Evolutionary conservation across 2,113 vertebrate species (phyloP).

Genomic region (Sturnus vulgaris): DNA sequence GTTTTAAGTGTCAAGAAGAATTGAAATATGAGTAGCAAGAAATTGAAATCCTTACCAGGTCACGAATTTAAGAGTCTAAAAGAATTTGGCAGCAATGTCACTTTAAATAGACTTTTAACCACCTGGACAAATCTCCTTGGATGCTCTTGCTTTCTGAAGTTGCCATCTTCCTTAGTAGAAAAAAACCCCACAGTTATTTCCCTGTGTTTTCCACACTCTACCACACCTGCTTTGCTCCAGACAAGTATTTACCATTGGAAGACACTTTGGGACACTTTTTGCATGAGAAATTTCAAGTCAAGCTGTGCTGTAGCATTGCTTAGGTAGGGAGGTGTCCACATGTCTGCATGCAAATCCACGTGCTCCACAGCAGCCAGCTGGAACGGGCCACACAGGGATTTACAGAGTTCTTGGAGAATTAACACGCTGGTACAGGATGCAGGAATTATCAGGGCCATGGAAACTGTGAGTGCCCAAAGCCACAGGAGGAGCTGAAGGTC

Average conservation of each 20-base stretch:
- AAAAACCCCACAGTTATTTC: neutral
- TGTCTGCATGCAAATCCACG: neutral
- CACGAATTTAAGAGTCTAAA: neutral
- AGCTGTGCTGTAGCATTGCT: neutral
- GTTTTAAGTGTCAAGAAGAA: neutral
- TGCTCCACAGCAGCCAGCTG: neutral
- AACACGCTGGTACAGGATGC: neutral
- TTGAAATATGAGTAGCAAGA: neutral
- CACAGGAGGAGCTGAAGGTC: neutral
- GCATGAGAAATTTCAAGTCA: neutral
- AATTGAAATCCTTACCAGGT: neutral
- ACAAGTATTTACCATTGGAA: neutral
- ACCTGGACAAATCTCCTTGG: neutral
- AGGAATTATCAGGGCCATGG: neutral
- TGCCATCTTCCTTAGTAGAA: neutral
- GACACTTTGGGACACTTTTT: neutral
- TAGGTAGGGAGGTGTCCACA: neutral
- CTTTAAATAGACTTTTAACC: neutral
- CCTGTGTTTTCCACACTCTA: neutral
- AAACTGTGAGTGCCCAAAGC: neutral
- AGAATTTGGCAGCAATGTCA: neutral
- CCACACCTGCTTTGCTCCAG: neutral
- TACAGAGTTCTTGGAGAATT: conserved; percentile 29
- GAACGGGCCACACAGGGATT: neutral
- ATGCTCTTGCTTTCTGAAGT: neutral